These are phyloP conservation scores for Drosophila sproati DNA, from an alignment of 1,140 invertebrate species.

Conservation along the genomic window DNA sequence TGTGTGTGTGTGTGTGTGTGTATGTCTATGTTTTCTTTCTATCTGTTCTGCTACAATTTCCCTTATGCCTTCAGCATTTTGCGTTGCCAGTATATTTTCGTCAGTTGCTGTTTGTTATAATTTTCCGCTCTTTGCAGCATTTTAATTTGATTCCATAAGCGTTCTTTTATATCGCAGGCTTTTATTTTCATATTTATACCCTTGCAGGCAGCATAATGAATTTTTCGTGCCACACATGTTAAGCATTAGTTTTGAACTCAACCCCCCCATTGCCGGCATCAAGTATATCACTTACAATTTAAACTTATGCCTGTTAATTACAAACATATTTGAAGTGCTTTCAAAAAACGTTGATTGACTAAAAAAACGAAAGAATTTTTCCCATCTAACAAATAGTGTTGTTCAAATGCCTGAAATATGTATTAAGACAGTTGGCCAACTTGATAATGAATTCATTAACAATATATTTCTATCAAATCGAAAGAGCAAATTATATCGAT, in stretches of 20 bases:
- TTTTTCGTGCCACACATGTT: slow-evolving; percentile 11
- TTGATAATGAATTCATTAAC: too few species aligned
- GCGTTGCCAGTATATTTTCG: slow-evolving; percentile 37
- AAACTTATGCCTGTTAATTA: background rate
- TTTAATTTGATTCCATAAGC: slow-evolving; percentile 73
- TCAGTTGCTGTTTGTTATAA: slow-evolving; percentile 69
- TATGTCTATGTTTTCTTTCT: slow-evolving; percentile 70
- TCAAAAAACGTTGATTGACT: too few species aligned
- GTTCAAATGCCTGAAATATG: too few species aligned
- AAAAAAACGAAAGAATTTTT: too few species aligned
- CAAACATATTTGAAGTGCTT: background rate
- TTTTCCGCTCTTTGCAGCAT: slow-evolving; percentile 78
- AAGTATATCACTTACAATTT: background rate
- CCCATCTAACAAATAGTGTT: too few species aligned
- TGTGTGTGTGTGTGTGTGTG: slow-evolving; percentile 17
- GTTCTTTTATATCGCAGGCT: slow-evolving; percentile 27
- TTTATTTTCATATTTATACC: slow-evolving; percentile 21
- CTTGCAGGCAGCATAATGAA: slow-evolving; percentile 14
- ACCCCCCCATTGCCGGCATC: background rate
- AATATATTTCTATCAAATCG: too few species aligned
- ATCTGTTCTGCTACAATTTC: slow-evolving; percentile 74
- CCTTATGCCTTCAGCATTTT: slow-evolving; percentile 68
- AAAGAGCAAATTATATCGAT: too few species aligned
- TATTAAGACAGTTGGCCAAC: too few species aligned
- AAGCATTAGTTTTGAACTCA: background rate